Percentiles rank a stretch among this genome's conserved stretches.
Evolutionary conservation across 30 jellyfish, hydroid and myxozoan species (phyloP).

Genomic region (Catostylus mosaicus): DNA sequence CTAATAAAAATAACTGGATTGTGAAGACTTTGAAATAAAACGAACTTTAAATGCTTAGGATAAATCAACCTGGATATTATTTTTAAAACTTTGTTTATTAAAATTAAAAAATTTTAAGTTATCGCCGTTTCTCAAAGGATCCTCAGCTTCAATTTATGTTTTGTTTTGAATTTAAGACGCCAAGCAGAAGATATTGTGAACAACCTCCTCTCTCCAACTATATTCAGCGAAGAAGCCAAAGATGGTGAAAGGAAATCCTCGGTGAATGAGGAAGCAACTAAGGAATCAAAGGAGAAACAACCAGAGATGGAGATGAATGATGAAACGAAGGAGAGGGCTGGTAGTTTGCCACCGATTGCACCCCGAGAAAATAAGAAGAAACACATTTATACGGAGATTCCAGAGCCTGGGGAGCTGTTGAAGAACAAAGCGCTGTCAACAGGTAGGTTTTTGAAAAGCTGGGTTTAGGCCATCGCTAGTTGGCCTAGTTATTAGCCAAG

Average conservation of each 20-base stretch:
- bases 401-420: slow-evolving; percentile 40
- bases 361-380: slow-evolving; percentile 10
- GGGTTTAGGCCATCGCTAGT: too few relatives aligned
- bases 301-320: not conserved
- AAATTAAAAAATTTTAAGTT: too few relatives aligned
- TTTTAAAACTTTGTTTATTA: too few relatives aligned
- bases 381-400: slow-evolving; percentile 46
- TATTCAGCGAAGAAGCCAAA: slow-evolving; percentile 22
- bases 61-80: too few relatives aligned
- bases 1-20: too few relatives aligned
- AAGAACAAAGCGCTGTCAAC: slow-evolving; percentile 55
- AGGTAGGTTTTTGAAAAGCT: slow-evolving; percentile 6
- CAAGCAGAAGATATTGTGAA: slow-evolving; percentile 70
- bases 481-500: too few relatives aligned
- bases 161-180: slow-evolving; percentile 24
- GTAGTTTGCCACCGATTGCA: slow-evolving; percentile 43
- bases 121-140: not conserved
- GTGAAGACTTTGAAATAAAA: too few relatives aligned
- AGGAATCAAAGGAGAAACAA: not conserved
- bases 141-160: not conserved
- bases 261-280: slow-evolving; percentile 29
- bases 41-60: too few relatives aligned
- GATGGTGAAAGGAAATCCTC: not conserved
- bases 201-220: slow-evolving; percentile 68
- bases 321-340: slow-evolving; percentile 46